Evolutionary conservation across 1,140 invertebrate species (phyloP).

Genomic region (Gonatopus flavifemur): DNA sequence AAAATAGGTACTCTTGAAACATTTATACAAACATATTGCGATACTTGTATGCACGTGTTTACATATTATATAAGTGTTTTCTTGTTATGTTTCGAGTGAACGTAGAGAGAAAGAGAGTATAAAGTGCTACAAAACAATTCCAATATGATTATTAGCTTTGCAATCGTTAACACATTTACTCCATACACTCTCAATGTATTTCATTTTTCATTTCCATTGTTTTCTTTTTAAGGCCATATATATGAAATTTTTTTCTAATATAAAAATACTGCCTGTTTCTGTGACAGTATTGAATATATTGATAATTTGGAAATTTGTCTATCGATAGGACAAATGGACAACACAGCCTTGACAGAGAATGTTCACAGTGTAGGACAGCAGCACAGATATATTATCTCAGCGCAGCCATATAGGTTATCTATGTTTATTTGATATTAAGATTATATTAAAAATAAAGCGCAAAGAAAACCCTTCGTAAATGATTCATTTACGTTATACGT

Average conservation of each 20-base stretch:
- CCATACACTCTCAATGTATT: slow-evolving; percentile 31
- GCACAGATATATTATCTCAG: slow-evolving; percentile 45
- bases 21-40: slow-evolving; percentile 42
- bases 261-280: slow-evolving; percentile 30
- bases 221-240: slow-evolving; percentile 51
- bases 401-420: slow-evolving; percentile 28
- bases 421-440: slow-evolving; percentile 22
- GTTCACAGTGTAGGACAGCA: slow-evolving; percentile 49
- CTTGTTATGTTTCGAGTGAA: no score
- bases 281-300: slow-evolving; percentile 34
- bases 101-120: slow-evolving; percentile 37
- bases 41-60: no score
- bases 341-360: slow-evolving; percentile 54
- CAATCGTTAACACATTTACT: slow-evolving; percentile 31
- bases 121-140: slow-evolving; percentile 53
- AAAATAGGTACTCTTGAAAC: slow-evolving; percentile 27
- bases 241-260: slow-evolving; percentile 42
- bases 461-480: slow-evolving; percentile 35
- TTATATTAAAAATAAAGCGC: slow-evolving; percentile 5
- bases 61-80: no score
- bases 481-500: slow-evolving; percentile 8
- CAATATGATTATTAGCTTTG: slow-evolving; percentile 38
- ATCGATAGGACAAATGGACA: slow-evolving; percentile 36
- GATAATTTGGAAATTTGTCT: slow-evolving; percentile 41
- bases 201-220: no score